These are phyloP conservation scores for Lumbricus terrestris DNA, from an alignment of 2,888 invertebrate species.

Conservation along the genomic window DNA sequence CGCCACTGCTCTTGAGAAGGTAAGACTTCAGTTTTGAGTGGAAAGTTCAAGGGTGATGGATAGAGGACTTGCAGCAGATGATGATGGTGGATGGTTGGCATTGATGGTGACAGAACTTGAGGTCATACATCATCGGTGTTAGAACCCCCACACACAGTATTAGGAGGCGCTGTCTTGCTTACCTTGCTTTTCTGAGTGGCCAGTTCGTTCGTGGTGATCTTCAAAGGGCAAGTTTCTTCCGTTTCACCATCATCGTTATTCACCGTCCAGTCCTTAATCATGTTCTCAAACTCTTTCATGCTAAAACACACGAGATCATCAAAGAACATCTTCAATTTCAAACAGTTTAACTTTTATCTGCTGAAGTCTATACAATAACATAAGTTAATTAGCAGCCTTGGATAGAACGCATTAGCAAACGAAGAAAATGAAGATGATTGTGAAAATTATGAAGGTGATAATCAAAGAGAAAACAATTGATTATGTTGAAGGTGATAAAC, in stretches of 20 bases:
- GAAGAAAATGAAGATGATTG: background rate
- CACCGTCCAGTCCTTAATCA: conserved; percentile 41
- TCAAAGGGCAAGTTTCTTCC: conserved; percentile 51
- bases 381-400: background rate
- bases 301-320: conserved; percentile 52
- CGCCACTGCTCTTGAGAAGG: too few species aligned
- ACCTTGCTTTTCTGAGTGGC: conserved; percentile 29
- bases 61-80: too few species aligned
- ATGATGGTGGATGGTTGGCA: too few species aligned
- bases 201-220: conserved; percentile 41
- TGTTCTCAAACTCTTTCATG: conserved; percentile 45
- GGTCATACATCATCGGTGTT: background rate
- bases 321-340: too few species aligned
- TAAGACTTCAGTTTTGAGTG: too few species aligned
- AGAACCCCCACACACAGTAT: too few species aligned
- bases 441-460: background rate
- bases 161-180: background rate
- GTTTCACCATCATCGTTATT: conserved; percentile 68
- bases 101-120: background rate
- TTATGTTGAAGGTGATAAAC: too few species aligned
- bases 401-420: background rate
- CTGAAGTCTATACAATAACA: background rate
- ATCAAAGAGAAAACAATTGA: too few species aligned
- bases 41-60: too few species aligned
- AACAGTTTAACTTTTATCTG: too few species aligned